Base-by-base conservation (phyloP, 2,113 vertebrate genomes). In the Willisornis vidua region DNA sequence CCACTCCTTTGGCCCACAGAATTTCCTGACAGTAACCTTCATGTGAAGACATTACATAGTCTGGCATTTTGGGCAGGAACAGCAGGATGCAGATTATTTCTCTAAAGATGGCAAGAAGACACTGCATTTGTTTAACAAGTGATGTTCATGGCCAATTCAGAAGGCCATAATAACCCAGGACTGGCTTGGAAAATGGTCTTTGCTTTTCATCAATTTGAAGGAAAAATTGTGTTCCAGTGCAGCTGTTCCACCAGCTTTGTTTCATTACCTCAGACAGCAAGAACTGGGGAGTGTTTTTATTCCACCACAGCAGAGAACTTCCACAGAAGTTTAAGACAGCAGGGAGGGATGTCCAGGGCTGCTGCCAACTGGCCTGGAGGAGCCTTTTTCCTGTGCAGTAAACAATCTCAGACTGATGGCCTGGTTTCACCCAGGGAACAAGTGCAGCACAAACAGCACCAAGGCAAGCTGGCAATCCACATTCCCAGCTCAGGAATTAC, bases 321-420 rank as follows among this genome's bases (percentile, higher is more conserved):
- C 45, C 79, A 70, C 18, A 19, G 25, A 83, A 35, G 68, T 71
- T 90, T 4, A 71, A 35, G 79, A 43, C 15, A 71, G 63, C 55
- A 33, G 71, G 46, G 67, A 93, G 46, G 79, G 55, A 26, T 77
- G 79, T 33, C 49, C 83, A 46, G 79, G 90, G 71, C 79, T 93
- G 92, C 90, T 95, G 95, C 92, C 94, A 97, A 9, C 28, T 85
- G 79, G 83, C 88, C 82, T n/a, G 71, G 82, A 94, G 75, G 46
- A 90, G 67, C 79, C 28, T 91, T 93, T 71, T 93, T 57, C 71
- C 78, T 70, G n/a, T 48, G 82, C 90, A 90, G 54, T 48, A 78
- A 96, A 94, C 57, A 87, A 59, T 55, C 39, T 15, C 15, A 89
- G 77, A 49, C 22, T 82, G 71, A 35, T 45, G 48, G 76, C 37